Evolutionary conservation across 1,140 invertebrate species (phyloP).

Genomic region (Neomicropteryx cornuta): DNA sequence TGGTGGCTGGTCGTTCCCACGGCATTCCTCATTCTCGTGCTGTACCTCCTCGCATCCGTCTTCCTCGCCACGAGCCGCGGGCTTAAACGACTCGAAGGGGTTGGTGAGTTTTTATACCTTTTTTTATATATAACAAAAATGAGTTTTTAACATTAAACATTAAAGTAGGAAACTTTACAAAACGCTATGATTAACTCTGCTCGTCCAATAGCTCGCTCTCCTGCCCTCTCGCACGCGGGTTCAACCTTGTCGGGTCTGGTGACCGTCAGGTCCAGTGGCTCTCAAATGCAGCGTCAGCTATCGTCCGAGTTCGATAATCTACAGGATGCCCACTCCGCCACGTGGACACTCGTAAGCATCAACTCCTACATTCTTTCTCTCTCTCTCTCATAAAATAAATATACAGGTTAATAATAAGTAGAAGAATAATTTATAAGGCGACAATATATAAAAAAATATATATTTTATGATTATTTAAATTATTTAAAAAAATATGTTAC

Average conservation of each 20-base stretch:
- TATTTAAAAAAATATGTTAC: too few species aligned
- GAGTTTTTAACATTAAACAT: too few species aligned
- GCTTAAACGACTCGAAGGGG: slow-evolving; percentile 73
- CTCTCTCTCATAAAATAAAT: too few species aligned
- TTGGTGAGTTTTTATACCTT: slow-evolving; percentile 46
- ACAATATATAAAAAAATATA: too few species aligned
- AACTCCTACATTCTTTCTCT: too few species aligned
- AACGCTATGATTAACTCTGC: too few species aligned
- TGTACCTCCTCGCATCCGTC: slow-evolving; percentile 56
- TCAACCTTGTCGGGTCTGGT: slow-evolving; percentile 67
- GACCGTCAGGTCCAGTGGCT: slow-evolving; percentile 66
- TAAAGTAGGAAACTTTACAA: too few species aligned
- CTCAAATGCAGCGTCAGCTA: slow-evolving; percentile 45
- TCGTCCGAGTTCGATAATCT: slow-evolving; percentile 48
- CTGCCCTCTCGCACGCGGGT: slow-evolving; percentile 75
- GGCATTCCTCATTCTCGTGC: slow-evolving; percentile 51
- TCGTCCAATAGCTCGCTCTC: slow-evolving; percentile 66
- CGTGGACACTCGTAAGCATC: slow-evolving; percentile 56
- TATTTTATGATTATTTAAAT: too few species aligned
- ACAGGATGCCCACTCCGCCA: slow-evolving; percentile 60
- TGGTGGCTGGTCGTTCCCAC: slow-evolving; percentile 68
- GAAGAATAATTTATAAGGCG: too few species aligned
- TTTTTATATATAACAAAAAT: too few species aligned
- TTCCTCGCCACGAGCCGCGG: slow-evolving; percentile 73
- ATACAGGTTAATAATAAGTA: too few species aligned